Conservation (phyloP, 2,888 invertebrate species). For the Neoaliturus tenellus region DNA sequence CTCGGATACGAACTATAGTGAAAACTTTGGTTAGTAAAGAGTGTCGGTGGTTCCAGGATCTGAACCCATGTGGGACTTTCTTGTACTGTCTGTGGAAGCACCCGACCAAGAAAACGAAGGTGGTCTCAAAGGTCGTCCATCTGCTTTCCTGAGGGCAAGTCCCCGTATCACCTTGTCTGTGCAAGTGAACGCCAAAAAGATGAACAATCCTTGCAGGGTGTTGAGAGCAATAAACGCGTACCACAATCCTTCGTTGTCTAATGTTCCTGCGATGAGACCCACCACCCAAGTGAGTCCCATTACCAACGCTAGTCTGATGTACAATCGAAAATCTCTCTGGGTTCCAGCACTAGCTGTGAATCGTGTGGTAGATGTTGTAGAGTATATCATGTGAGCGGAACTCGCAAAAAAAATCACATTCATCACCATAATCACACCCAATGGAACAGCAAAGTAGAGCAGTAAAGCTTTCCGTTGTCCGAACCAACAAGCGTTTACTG, state of each 20-base stretch:
- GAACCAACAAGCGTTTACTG: constrained; percentile 74
- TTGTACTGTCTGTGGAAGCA: constrained; percentile 65
- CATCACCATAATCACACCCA: constrained; percentile 71
- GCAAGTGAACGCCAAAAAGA: constrained; percentile 74
- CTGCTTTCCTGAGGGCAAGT: constrained; percentile 62
- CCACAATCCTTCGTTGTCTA: constrained; percentile 72
- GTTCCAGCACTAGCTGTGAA: constrained; percentile 68
- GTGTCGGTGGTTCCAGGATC: constrained; percentile 63
- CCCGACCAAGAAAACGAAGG: constrained; percentile 68
- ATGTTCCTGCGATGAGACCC: constrained; percentile 72
- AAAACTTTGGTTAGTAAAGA: constrained; percentile 61
- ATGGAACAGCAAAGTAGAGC: constrained; percentile 74
- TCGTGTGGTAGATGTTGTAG: constrained; percentile 69
- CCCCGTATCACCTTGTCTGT: constrained; percentile 71
- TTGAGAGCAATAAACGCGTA: constrained; percentile 73
- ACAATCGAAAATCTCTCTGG: constrained; percentile 71
- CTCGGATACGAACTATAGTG: background rate
- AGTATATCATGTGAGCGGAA: constrained; percentile 72
- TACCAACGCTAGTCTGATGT: constrained; percentile 72
- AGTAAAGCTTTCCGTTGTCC: constrained; percentile 73
- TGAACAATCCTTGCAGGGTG: constrained; percentile 74
- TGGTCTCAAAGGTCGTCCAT: constrained; percentile 64
- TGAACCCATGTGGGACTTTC: constrained; percentile 66
- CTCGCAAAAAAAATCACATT: constrained; percentile 72
- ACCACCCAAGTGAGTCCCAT: constrained; percentile 74